Percentiles rank a stretch among this genome's conserved stretches.
Evolutionary conservation across 2,888 invertebrate genomes (phyloP).

Genomic region (Litoditis marina): DNA sequence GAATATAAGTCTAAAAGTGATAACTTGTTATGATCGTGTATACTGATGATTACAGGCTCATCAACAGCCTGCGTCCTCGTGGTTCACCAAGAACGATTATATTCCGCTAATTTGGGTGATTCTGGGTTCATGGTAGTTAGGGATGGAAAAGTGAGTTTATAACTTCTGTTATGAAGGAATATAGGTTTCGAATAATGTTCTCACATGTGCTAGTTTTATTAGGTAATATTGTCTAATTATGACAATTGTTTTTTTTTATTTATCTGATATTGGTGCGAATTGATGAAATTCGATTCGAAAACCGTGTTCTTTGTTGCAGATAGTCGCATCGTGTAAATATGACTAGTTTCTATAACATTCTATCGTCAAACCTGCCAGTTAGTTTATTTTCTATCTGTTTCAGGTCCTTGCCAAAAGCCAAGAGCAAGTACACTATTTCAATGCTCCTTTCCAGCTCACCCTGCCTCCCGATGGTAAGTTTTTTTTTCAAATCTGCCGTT

Average conservation of each 20-base stretch:
- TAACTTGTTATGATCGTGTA: background rate
- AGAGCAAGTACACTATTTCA: slow-evolving; percentile 97
- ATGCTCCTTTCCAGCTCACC: slow-evolving; percentile 94
- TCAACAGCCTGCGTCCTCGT: slow-evolving; percentile 96
- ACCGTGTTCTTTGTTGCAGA: background rate
- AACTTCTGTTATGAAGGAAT: background rate
- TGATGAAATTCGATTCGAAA: too few relatives aligned
- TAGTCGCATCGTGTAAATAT: too few relatives aligned
- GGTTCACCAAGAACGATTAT: slow-evolving; percentile 83
- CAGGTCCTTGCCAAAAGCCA: slow-evolving; percentile 86
- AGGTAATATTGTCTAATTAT: too few relatives aligned
- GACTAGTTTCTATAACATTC: too few relatives aligned
- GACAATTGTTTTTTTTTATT: too few relatives aligned
- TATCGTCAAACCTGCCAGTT: too few relatives aligned
- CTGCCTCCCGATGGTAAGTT: slow-evolving; percentile 72
- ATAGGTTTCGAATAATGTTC: background rate
- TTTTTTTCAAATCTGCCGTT: too few relatives aligned
- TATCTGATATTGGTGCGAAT: too few relatives aligned
- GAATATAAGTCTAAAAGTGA: background rate
- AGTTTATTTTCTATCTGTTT: too few relatives aligned
- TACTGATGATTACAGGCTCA: slow-evolving; percentile 70
- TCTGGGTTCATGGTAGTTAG: slow-evolving; percentile 92
- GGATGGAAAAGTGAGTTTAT: slow-evolving; percentile 72
- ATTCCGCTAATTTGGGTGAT: slow-evolving; percentile 97
- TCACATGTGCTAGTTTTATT: background rate